These are phyloP conservation scores for Syngnathus rostellatus DNA, from an alignment of 2,797 vertebrate genomes.

Conservation along the genomic window DNA sequence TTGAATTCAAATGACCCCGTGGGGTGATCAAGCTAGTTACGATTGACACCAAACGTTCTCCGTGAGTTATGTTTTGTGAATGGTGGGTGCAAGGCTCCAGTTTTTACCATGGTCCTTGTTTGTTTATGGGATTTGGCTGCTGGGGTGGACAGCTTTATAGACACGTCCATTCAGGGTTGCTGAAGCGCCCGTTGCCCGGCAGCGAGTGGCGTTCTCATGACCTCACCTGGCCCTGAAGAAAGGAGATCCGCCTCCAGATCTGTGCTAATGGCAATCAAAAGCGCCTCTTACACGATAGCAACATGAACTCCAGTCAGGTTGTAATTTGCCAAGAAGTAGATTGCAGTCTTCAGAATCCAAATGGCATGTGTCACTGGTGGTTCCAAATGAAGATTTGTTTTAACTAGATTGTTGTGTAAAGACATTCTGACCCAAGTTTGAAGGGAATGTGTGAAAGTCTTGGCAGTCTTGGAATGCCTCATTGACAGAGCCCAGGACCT, in stretches of 20 bases:
- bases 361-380: neutral
- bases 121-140: conserved; percentile 49
- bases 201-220: conserved; percentile 65
- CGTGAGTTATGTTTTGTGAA: conserved; percentile 19
- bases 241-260: conserved; percentile 65
- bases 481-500: neutral
- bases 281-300: conserved; percentile 49
- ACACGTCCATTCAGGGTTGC: conserved; percentile 47
- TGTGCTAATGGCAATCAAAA: conserved; percentile 63
- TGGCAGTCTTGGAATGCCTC: conserved; percentile 2
- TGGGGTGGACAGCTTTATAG: conserved; percentile 45
- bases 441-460: neutral
- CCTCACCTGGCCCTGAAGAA: conserved; percentile 59
- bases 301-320: conserved; percentile 34
- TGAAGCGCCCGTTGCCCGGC: conserved; percentile 55
- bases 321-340: conserved; percentile 20
- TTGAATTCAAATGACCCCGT: conserved; percentile 6
- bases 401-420: neutral
- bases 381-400: conserved; percentile 7
- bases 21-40: conserved; percentile 13
- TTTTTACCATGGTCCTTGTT: conserved; percentile 32
- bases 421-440: neutral
- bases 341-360: conserved; percentile 3
- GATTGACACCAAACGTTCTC: conserved; percentile 19
- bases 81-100: conserved; percentile 16